Conservation (phyloP, 2,888 invertebrate species). For the Eristalinus aeneus region DNA sequence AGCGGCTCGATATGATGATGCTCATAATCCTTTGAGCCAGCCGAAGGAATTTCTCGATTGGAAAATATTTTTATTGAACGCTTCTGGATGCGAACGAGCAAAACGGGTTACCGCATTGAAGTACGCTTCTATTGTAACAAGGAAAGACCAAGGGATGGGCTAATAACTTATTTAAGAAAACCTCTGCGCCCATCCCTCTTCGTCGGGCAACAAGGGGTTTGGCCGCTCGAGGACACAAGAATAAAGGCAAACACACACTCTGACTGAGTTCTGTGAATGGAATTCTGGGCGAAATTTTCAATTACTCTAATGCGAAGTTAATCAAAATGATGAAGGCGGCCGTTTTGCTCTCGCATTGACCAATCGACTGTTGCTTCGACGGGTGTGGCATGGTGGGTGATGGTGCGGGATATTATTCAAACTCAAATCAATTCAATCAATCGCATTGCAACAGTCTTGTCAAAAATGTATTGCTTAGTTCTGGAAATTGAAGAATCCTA, state of each 20-base stretch:
- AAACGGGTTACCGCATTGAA: not conserved
- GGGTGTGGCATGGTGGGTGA: not conserved
- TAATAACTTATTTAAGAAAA: slow-evolving; percentile 58
- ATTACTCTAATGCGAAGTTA: slow-evolving; percentile 69
- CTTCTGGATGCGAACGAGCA: not conserved
- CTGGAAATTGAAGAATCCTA: not conserved
- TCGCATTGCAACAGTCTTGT: slow-evolving; percentile 34
- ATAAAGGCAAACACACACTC: slow-evolving; percentile 9
- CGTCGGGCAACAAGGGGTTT: not conserved
- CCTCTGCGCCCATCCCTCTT: not conserved
- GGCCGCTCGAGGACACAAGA: not conserved
- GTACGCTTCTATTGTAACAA: not conserved
- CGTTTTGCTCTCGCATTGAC: not conserved
- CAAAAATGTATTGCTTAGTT: not conserved
- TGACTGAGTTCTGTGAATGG: slow-evolving; percentile 39
- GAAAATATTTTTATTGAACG: slow-evolving; percentile 69
- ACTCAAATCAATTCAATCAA: slow-evolving; percentile 52
- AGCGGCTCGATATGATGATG: slow-evolving; percentile 5
- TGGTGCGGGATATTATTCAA: slow-evolving; percentile 39
- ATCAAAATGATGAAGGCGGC: slow-evolving; percentile 61
- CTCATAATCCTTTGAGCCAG: slow-evolving; percentile 56
- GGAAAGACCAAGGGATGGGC: slow-evolving; percentile 5
- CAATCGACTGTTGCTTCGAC: not conserved
- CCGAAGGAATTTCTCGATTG: slow-evolving; percentile 65
- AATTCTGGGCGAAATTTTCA: slow-evolving; percentile 55